These are phyloP conservation scores for Proisotoma minuta DNA, from an alignment of 2,888 invertebrate genomes.

Conservation along the genomic window DNA sequence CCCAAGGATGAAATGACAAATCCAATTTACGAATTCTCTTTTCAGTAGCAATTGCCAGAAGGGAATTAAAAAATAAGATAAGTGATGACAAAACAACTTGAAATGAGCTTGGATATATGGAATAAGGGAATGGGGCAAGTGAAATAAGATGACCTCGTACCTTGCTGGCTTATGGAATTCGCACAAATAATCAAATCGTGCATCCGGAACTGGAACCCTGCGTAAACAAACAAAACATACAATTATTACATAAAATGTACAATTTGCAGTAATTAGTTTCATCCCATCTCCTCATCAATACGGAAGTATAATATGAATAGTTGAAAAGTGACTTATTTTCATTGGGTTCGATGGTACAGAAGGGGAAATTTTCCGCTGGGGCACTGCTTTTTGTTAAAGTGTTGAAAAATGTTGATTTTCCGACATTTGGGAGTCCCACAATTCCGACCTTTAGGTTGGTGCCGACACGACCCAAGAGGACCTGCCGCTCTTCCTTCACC, in stretches of 20 bases:
- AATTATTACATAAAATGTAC: background rate
- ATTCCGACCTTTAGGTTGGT: constrained; percentile 91
- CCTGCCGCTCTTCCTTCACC: constrained; percentile 75
- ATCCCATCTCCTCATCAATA: too few species aligned
- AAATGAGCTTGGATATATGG: background rate
- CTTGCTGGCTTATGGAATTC: constrained; percentile 91
- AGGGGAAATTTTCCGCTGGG: constrained; percentile 97
- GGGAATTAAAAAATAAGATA: background rate
- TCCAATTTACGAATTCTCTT: too few species aligned
- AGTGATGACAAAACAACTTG: background rate
- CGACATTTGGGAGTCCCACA: constrained; percentile 92
- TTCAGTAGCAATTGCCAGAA: too few species aligned
- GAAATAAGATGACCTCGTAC: constrained; percentile 57
- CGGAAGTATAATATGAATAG: background rate
- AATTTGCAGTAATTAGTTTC: background rate
- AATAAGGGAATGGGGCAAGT: background rate
- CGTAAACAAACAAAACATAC: constrained; percentile 55
- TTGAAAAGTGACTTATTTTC: constrained; percentile 72
- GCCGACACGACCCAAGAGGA: constrained; percentile 88
- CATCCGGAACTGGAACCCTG: constrained; percentile 96
- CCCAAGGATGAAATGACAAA: too few species aligned
- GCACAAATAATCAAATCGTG: constrained; percentile 85
- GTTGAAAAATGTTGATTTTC: constrained; percentile 99
- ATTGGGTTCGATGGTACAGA: constrained; percentile 99
- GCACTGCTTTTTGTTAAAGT: constrained; percentile 96